Conservation (phyloP, 2,888 invertebrate genomes). For the Sinohyriopsis cumingii region DNA sequence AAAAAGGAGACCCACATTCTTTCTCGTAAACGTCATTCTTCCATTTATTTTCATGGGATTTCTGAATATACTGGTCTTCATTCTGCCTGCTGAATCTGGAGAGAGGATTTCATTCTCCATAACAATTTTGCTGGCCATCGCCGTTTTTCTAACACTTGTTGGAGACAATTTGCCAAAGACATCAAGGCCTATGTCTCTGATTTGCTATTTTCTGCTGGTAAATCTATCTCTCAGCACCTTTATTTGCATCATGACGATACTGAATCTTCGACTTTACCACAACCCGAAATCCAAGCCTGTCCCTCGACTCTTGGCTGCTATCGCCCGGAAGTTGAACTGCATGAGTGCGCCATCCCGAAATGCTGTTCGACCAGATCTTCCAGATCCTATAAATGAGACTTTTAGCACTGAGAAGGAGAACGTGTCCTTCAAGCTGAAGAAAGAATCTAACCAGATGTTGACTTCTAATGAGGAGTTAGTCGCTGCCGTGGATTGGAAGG, state of each 20-base stretch:
- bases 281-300: constrained; percentile 15
- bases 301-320: constrained; percentile 1
- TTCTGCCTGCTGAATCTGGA: constrained; percentile 35
- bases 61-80: constrained; percentile 37
- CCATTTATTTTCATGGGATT: constrained; percentile 39
- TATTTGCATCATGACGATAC: constrained; percentile 30
- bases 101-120: constrained; percentile 39
- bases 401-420: too few species aligned
- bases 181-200: constrained; percentile 36
- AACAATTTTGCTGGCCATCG: constrained; percentile 40
- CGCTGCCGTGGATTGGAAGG: too few species aligned
- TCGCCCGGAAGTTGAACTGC: too few species aligned
- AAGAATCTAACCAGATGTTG: too few species aligned
- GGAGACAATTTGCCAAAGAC: constrained; percentile 38
- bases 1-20: constrained; percentile 29
- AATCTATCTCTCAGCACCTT: constrained; percentile 31
- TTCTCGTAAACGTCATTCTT: constrained; percentile 36
- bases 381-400: too few species aligned
- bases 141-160: constrained; percentile 41
- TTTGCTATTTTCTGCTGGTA: constrained; percentile 36
- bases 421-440: too few species aligned
- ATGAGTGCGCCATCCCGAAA: too few species aligned
- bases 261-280: constrained; percentile 30
- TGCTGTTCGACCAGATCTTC: too few species aligned
- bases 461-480: too few species aligned